phyloP scores from a whole-genome alignment of 2,797 vertebrate genomes.

The Podarcis lilfordi region DNA sequence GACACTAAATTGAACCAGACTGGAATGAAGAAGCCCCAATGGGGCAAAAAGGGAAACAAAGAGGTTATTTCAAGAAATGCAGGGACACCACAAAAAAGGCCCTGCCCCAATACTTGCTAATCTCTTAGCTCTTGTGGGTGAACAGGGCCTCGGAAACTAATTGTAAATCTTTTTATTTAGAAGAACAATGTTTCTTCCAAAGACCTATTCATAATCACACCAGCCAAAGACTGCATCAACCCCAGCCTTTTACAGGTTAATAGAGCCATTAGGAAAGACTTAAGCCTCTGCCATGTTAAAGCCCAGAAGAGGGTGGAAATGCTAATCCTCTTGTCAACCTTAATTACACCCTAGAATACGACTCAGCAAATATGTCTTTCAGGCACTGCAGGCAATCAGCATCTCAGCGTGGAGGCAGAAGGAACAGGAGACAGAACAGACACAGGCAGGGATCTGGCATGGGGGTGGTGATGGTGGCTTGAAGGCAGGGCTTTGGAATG shows the following conservation, averaged over 20 bases:
- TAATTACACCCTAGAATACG: conserved; percentile 7
- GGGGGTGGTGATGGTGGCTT: neutral
- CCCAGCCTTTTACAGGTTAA: conserved; percentile 7
- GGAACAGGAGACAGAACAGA: neutral
- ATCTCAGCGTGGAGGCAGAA: conserved; percentile 9
- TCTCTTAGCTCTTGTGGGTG: no score
- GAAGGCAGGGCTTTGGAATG: no score
- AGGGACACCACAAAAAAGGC: neutral
- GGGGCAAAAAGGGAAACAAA: no score
- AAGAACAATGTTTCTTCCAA: neutral
- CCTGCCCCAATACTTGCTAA: neutral
- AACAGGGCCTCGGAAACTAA: no score
- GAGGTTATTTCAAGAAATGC: neutral
- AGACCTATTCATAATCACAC: neutral
- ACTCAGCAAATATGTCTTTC: conserved; percentile 24
- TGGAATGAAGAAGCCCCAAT: neutral
- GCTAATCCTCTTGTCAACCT: neutral
- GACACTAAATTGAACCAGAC: neutral
- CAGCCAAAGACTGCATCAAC: neutral
- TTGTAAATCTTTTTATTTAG: no score
- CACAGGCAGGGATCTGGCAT: neutral
- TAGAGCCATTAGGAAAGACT: neutral
- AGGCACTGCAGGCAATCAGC: neutral
- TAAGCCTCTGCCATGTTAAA: neutral
- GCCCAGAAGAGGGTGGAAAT: neutral